These are phyloP conservation scores for Acanthiza pusilla DNA, from an alignment of 2,797 vertebrate species.

Conservation along the genomic window DNA sequence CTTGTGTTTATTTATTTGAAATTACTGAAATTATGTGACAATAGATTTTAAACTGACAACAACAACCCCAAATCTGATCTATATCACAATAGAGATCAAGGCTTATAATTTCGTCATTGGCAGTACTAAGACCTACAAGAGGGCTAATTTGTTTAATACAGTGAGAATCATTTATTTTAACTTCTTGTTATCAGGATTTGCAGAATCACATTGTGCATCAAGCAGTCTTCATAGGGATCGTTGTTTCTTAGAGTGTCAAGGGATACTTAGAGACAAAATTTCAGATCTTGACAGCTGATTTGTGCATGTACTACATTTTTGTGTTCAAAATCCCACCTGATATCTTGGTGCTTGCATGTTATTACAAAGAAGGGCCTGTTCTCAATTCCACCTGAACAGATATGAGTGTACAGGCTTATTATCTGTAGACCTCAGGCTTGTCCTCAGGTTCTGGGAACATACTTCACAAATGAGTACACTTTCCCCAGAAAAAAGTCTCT, in stretches of 20 bases:
- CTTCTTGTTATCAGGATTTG: neutral
- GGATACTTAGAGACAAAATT: neutral
- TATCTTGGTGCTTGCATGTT: neutral
- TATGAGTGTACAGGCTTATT: neutral
- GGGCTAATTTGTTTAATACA: neutral
- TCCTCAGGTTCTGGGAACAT: neutral
- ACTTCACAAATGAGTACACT: neutral
- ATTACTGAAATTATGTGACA: neutral
- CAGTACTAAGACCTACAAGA: neutral
- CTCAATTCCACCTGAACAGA: neutral
- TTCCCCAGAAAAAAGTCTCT: neutral
- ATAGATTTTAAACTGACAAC: neutral
- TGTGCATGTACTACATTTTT: neutral
- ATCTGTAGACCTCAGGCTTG: neutral
- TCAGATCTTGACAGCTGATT: neutral
- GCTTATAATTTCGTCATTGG: neutral
- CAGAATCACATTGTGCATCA: neutral
- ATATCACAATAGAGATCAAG: neutral
- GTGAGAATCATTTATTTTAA: neutral
- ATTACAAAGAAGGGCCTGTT: neutral
- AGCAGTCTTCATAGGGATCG: neutral
- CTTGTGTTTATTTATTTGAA: neutral
- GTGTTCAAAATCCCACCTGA: neutral
- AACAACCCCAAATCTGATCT: neutral
- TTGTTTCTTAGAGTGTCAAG: neutral